Conservation (phyloP, 2,113 vertebrate species). For the Mus pahari region DNA sequence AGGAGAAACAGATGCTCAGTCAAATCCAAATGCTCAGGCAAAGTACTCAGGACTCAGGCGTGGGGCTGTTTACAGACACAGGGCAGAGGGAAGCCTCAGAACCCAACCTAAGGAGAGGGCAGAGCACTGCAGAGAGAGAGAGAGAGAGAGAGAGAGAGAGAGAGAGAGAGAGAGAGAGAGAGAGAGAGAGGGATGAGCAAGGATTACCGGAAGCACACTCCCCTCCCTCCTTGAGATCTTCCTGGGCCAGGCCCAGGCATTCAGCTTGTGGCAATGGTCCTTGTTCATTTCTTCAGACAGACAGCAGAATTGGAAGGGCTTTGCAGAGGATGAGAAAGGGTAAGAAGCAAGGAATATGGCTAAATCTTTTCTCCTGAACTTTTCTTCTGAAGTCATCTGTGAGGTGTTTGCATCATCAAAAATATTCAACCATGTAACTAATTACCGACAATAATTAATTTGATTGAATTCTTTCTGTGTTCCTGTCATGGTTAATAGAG, state of each 20-base stretch:
- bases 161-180: not conserved
- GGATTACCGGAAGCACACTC: not conserved
- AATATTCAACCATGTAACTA: slow-evolving; percentile 17
- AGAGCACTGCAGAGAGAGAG: not conserved
- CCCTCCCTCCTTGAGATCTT: not conserved
- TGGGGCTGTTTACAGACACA: not conserved
- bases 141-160: not conserved
- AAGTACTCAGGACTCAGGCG: not conserved
- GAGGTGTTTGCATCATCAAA: slow-evolving; percentile 28
- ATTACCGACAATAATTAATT: not conserved
- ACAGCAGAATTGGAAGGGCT: not conserved
- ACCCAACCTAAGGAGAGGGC: not conserved
- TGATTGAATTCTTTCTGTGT: slow-evolving; percentile 42
- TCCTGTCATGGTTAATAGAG: not conserved
- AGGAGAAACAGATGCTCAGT: slow-evolving; percentile 49
- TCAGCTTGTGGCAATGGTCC: not conserved
- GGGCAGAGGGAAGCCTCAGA: not conserved
- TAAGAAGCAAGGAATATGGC: not conserved
- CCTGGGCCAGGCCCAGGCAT: not conserved
- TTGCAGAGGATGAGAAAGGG: not conserved
- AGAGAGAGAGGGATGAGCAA: not conserved
- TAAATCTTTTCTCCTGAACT: not conserved
- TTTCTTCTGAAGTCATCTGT: not conserved
- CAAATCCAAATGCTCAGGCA: slow-evolving; percentile 5
- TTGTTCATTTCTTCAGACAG: not conserved